Percentiles rank a stretch among this genome's conserved stretches.
These are phyloP conservation scores for Dicranocentrus wangi DNA, from an alignment of 2,888 invertebrate species.

Conservation along the genomic window DNA sequence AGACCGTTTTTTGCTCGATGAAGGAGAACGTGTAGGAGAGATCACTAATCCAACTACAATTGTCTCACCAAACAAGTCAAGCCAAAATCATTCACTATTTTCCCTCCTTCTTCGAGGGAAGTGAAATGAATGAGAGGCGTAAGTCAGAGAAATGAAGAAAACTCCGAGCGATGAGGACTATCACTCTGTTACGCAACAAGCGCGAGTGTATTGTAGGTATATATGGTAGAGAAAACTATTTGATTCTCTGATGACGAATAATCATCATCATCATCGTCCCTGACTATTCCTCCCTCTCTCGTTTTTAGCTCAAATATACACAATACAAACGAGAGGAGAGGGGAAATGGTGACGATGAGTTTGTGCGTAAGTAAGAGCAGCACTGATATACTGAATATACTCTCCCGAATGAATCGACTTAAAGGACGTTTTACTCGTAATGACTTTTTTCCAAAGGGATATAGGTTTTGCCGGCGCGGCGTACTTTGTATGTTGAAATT, in stretches of 20 bases:
- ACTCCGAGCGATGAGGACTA: no score
- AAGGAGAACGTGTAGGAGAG: not conserved
- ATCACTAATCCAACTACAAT: not conserved
- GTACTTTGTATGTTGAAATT: no score
- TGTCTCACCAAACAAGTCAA: no score
- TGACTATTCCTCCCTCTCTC: not conserved
- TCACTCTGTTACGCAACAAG: not conserved
- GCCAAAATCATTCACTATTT: no score
- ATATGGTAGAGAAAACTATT: constrained; percentile 33
- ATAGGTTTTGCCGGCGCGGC: no score
- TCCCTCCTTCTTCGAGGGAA: no score
- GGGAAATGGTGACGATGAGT: not conserved
- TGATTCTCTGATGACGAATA: constrained; percentile 18
- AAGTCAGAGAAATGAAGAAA: not conserved
- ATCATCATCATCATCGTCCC: constrained; percentile 14
- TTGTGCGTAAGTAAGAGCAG: not conserved
- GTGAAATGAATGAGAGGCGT: not conserved
- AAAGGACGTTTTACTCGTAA: not conserved
- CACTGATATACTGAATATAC: not conserved
- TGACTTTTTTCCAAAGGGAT: not conserved
- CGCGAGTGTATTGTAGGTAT: no score
- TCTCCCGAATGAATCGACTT: not conserved
- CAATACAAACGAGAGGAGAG: no score
- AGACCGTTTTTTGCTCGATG: not conserved
- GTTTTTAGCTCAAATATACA: no score